Conservation (phyloP, 2,113 vertebrate genomes). For the Halcyon senegalensis region DNA sequence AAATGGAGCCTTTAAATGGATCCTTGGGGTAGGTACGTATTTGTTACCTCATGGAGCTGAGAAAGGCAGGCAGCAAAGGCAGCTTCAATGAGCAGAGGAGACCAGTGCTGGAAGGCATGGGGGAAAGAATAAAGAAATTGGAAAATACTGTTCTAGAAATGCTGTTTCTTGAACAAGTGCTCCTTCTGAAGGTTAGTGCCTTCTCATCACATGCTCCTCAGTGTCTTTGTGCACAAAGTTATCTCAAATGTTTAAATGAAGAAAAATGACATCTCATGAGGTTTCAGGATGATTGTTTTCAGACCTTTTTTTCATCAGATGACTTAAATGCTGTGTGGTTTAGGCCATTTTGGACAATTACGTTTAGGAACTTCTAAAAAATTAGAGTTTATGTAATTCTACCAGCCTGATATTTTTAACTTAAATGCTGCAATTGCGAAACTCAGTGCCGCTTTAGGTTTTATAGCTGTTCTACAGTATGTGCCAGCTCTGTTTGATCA, state of each 20-base stretch:
- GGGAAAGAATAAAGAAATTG: not conserved
- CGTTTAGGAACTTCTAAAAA: not conserved
- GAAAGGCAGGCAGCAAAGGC: not conserved
- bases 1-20: not conserved
- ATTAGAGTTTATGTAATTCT: not conserved
- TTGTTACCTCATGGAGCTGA: accelerated
- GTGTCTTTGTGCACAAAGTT: not conserved
- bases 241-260: not conserved
- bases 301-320: not conserved
- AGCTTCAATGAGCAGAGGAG: not conserved
- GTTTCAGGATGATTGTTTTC: not conserved
- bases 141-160: not conserved
- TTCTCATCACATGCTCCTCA: not conserved
- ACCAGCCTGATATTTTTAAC: constrained; percentile 9
- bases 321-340: not conserved
- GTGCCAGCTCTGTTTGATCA: not conserved
- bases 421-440: not conserved
- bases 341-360: not conserved
- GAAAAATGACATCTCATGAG: not conserved
- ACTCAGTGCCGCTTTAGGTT: not conserved
- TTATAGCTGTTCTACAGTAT: not conserved
- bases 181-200: not conserved
- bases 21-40: too few species aligned
- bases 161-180: not conserved
- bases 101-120: not conserved